Evolutionary conservation across 2,797 vertebrate species (phyloP).

Genomic region (Gambelia wislizenii): DNA sequence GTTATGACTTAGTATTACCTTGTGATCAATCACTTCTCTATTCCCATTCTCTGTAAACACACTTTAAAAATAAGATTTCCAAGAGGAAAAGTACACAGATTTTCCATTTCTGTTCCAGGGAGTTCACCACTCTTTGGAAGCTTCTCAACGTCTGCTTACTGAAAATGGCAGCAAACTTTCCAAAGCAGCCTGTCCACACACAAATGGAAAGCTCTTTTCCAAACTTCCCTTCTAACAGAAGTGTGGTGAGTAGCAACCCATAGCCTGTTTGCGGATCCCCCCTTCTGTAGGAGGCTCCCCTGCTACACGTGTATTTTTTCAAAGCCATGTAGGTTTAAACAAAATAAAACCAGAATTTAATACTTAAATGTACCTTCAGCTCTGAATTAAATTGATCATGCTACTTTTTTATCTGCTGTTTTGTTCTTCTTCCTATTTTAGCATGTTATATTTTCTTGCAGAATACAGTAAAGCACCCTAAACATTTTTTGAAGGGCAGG

Average conservation of each 20-base stretch:
- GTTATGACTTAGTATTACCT: background rate
- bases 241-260: background rate
- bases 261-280: background rate
- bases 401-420: background rate
- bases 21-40: slow-evolving; percentile 9
- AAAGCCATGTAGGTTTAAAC: background rate
- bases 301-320: background rate
- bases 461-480: background rate
- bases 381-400: background rate
- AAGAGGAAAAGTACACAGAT: background rate
- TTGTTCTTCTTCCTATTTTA: background rate
- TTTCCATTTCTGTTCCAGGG: background rate
- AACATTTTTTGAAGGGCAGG: background rate
- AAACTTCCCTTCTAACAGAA: background rate
- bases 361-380: background rate
- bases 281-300: background rate
- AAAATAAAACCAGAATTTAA: background rate
- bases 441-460: background rate
- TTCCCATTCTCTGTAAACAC: background rate
- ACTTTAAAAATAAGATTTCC: background rate
- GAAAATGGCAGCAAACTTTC: background rate
- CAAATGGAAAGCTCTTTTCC: background rate
- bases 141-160: background rate
- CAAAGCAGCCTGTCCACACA: background rate
- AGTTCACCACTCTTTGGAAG: background rate